Percentiles rank a stretch among this genome's conserved stretches.
Conservation (phyloP, 2,888 invertebrate genomes). For the Cancer borealis region DNA sequence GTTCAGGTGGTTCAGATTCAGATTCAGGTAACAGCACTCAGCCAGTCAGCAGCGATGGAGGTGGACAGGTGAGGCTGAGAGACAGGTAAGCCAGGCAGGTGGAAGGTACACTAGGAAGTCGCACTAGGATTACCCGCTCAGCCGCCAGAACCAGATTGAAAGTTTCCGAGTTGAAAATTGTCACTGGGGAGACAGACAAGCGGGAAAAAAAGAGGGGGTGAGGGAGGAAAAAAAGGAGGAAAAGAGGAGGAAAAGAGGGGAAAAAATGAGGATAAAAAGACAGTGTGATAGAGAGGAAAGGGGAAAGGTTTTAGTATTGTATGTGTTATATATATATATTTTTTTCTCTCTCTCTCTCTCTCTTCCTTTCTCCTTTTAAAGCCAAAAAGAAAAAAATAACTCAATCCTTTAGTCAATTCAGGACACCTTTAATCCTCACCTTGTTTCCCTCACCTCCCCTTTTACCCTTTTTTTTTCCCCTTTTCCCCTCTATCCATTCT, state of each 20-base stretch:
- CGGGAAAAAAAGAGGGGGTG: not conserved
- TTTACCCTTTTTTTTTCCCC: not conserved
- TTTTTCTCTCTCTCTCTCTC: not conserved
- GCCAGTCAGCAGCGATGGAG: not conserved
- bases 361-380: not conserved
- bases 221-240: not conserved
- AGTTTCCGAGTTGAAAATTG: slow-evolving; percentile 2
- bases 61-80: slow-evolving; percentile 22
- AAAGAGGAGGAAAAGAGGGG: not conserved
- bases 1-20: no score
- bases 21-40: not conserved
- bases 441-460: not conserved
- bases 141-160: slow-evolving; percentile 15
- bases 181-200: not conserved
- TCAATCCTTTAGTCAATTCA: slow-evolving; percentile 4
- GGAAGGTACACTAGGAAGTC: not conserved
- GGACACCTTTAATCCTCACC: slow-evolving; percentile 13
- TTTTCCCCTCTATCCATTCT: not conserved
- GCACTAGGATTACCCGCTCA: slow-evolving; percentile 2
- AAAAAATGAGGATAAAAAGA: not conserved
- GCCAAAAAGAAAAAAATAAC: not conserved
- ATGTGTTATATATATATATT: not conserved
- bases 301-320: slow-evolving; percentile 1
- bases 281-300: not conserved
- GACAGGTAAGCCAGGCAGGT: slow-evolving; percentile 24